Percentiles rank a stretch among this genome's conserved stretches.
Evolutionary conservation across 2,888 invertebrate species (phyloP).

Genomic region (Drosophila peninsularis): DNA sequence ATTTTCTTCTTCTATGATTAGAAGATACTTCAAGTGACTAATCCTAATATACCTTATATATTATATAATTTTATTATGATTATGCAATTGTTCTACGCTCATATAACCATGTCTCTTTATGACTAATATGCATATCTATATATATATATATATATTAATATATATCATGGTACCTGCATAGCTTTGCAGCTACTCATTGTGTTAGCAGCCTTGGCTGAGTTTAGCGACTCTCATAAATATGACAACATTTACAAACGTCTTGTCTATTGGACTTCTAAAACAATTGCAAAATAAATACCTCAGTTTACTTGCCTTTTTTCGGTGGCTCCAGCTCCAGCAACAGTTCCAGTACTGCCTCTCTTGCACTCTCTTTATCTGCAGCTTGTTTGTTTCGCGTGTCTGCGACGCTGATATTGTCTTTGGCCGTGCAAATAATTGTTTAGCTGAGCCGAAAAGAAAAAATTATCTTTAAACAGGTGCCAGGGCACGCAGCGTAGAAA

Average conservation of each 20-base stretch:
- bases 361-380: conserved; percentile 4
- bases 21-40: too few relatives aligned
- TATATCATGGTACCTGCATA: neutral
- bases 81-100: neutral
- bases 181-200: conserved; percentile 1
- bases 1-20: too few relatives aligned
- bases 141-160: too few relatives aligned
- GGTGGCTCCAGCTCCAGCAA: neutral
- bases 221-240: conserved; percentile 30
- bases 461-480: conserved; percentile 64
- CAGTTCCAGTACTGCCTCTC: neutral
- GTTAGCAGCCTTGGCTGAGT: conserved; percentile 50
- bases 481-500: neutral
- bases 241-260: conserved; percentile 19
- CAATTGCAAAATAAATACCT: conserved; percentile 41
- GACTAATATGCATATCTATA: too few relatives aligned
- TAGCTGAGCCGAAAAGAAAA: conserved; percentile 38
- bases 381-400: conserved; percentile 51
- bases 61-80: too few relatives aligned
- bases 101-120: neutral
- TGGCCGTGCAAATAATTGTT: conserved; percentile 51
- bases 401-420: conserved; percentile 20
- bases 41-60: too few relatives aligned
- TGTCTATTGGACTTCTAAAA: conserved; percentile 45
- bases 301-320: conserved; percentile 2